Evolutionary conservation across 2,113 vertebrate species (phyloP).

Genomic region (Mesitornis unicolor): DNA sequence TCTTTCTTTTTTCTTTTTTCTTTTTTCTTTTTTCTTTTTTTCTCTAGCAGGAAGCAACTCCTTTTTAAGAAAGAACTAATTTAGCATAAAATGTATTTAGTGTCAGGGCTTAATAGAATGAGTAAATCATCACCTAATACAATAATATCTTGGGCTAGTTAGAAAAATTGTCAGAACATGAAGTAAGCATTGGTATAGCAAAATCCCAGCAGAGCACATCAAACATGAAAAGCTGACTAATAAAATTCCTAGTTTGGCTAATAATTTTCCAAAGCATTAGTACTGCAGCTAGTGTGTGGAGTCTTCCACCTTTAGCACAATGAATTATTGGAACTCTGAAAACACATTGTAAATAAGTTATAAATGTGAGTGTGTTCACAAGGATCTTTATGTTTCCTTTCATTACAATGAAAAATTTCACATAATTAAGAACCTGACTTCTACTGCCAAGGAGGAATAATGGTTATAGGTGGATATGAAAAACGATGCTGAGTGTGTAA

Average conservation of each 20-base stretch:
- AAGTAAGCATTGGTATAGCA: neutral
- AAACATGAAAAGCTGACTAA: conserved; percentile 10
- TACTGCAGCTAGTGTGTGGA: neutral
- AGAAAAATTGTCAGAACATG: conserved; percentile 25
- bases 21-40: neutral
- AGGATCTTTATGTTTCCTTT: conserved; percentile 37
- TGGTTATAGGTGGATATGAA: conserved; percentile 11
- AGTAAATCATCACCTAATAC: conserved; percentile 37
- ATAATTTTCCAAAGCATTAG: conserved; percentile 36
- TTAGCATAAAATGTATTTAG: conserved; percentile 39
- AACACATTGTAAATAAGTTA: conserved; percentile 3
- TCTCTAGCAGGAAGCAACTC: neutral
- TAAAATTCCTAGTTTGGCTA: conserved; percentile 27
- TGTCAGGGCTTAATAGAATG: conserved; percentile 46
- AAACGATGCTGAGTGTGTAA: conserved; percentile 13
- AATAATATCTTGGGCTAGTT: conserved; percentile 30
- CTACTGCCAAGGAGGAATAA: conserved; percentile 2
- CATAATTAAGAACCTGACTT: conserved; percentile 25
- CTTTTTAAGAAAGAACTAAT: conserved; percentile 8
- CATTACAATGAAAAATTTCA: conserved; percentile 30
- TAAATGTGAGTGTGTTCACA: conserved; percentile 4
- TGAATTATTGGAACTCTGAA: conserved; percentile 42
- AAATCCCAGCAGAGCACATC: conserved; percentile 11
- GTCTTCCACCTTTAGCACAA: neutral
- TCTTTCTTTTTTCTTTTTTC: no score